Evolutionary conservation across 2,797 vertebrate genomes (phyloP), one percentile per base, ranked within the genome.

Genomic region (Pseudochromis fuscus): DNA sequence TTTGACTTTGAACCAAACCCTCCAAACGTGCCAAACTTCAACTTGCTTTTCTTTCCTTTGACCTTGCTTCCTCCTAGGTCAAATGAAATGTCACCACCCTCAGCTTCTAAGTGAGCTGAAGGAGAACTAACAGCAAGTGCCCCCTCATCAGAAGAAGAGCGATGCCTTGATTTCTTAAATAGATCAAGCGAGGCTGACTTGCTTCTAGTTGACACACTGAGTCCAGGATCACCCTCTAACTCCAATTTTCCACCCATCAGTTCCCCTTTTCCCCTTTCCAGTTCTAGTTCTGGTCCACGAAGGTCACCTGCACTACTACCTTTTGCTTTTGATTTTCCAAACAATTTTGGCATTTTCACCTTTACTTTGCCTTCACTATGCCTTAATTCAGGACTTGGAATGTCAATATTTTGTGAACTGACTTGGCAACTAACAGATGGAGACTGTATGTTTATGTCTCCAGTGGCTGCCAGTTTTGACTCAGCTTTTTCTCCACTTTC

Each of bases 21-120:
- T 72, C 96, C 97, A 68, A 99, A 97, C 13, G 97, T 99, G 56
- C 96, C 96, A 75, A 99, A 99, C 82, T 99, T 99, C 72, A 95
- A 85, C 82, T 95, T 96, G 64, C 94, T 92, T 9, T 94, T 95
- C 75, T 96, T 98, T 60, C 93, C 94, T 71, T 95, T 96, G 2
- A 67, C 89, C 42, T 93, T 93, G 2, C 85, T 89, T 35, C 88
- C 94, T 66, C 87, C 94, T 13, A 91, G 63, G 82, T 96, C 95
- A 72, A 94, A 57, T 8, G 93, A 93, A 19, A 94, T 90, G 67
- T 94, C 82, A 2, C 93, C 92, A 55, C 93, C 84, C 44, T 94
- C 96, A 30, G 91, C 85, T 40, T 95, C 95, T 84, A 94, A 67
- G 25, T 95, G 92, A 65, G 91, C 92, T 0, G 94, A 88, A 0